Evolutionary conservation across 1,140 invertebrate genomes (phyloP).

Genomic region (Palaemon carinicauda): DNA sequence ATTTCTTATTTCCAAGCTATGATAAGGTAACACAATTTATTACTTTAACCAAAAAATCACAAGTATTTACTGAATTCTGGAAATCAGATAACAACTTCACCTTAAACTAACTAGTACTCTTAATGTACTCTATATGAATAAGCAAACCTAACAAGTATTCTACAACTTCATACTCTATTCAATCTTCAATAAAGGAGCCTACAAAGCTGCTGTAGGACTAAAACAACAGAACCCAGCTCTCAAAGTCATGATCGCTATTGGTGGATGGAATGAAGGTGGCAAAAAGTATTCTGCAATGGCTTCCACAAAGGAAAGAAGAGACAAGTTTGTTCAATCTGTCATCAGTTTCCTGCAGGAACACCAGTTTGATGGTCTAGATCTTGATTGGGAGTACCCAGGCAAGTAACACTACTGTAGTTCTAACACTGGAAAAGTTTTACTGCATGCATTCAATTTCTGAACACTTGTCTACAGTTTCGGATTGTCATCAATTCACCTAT

Average conservation of each 20-base stretch:
- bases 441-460: no score
- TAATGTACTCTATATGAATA: no score
- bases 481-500: not conserved
- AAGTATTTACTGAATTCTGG: not conserved
- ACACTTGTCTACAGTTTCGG: no score
- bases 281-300: constrained; percentile 72
- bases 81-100: no score
- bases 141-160: not conserved
- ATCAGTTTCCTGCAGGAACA: constrained; percentile 68
- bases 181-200: constrained; percentile 65
- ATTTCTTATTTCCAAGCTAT: no score
- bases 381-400: constrained; percentile 72
- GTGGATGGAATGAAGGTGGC: constrained; percentile 81
- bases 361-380: constrained; percentile 72
- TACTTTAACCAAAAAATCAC: no score
- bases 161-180: constrained; percentile 53
- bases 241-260: constrained; percentile 77
- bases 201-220: constrained; percentile 69
- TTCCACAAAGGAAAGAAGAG: constrained; percentile 60
- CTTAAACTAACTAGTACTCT: no score
- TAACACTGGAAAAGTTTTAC: no score
- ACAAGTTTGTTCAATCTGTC: constrained; percentile 71
- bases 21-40: no score
- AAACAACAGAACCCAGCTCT: constrained; percentile 73
- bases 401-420: not conserved